These are phyloP conservation scores for Ophioderma brevispina DNA, from an alignment of 35 echinoderm and acorn worm species.

Conservation along the genomic window DNA sequence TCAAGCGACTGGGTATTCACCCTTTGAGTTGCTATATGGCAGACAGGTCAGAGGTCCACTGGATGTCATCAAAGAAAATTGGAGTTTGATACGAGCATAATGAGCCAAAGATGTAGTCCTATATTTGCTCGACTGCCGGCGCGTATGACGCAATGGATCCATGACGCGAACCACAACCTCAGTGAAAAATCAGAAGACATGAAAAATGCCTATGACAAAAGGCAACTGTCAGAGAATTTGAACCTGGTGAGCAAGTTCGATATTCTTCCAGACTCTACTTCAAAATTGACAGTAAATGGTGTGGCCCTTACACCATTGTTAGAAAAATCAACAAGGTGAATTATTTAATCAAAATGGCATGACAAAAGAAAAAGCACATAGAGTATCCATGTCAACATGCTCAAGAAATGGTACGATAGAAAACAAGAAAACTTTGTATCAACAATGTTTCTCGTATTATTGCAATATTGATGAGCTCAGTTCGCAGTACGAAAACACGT, in stretches of 20 bases:
- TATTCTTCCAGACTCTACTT: not conserved
- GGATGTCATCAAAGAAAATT: not conserved
- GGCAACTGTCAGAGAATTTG: not conserved
- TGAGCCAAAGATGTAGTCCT: not conserved
- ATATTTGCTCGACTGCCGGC: not conserved
- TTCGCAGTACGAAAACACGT: too few species aligned
- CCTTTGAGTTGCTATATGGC: conserved; percentile 19
- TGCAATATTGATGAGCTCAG: too few species aligned
- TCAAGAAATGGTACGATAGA: not conserved
- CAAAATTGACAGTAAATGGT: not conserved
- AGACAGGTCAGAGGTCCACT: not conserved
- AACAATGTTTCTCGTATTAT: too few species aligned
- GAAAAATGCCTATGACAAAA: not conserved
- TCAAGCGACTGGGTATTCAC: not conserved
- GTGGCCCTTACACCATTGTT: not conserved
- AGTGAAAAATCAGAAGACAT: not conserved
- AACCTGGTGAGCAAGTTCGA: not conserved
- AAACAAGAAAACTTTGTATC: not conserved
- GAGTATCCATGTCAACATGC: not conserved
- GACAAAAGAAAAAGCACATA: not conserved
- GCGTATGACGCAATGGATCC: not conserved
- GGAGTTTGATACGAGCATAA: not conserved
- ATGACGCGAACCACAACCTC: not conserved
- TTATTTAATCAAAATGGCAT: not conserved
- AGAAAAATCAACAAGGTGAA: not conserved